A percentile compares a stretch with the other conserved stretches of the same genome.
Conservation (phyloP, 2,113 vertebrate genomes). For the Abramis brama region DNA sequence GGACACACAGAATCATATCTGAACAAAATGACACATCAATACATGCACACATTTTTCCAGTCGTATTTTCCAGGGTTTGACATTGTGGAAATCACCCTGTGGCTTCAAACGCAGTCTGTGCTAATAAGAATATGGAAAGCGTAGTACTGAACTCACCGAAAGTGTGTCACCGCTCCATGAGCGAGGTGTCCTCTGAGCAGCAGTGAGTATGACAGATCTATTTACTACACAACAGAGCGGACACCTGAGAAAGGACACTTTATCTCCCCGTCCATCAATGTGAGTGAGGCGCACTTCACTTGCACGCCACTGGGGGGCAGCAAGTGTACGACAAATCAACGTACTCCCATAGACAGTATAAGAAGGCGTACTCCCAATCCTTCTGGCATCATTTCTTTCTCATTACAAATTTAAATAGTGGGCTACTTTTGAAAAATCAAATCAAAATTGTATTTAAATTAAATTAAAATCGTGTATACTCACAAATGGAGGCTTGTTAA, state of each 20-base stretch:
- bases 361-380: background rate
- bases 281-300: constrained; percentile 5
- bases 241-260: constrained; percentile 40
- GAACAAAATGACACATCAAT: background rate
- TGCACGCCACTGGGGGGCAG: constrained; percentile 19
- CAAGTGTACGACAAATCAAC: background rate
- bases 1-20: background rate
- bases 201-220: constrained; percentile 22
- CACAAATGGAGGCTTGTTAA: too few relatives aligned
- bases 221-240: constrained; percentile 9
- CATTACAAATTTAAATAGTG: background rate
- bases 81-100: background rate
- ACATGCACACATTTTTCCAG: background rate
- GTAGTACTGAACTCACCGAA: constrained; percentile 42
- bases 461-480: background rate
- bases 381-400: background rate
- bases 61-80: background rate
- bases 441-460: background rate
- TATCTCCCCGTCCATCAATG: background rate
- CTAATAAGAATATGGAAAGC: background rate
- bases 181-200: constrained; percentile 36
- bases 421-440: background rate
- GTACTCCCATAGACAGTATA: too few relatives aligned
- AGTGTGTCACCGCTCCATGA: constrained; percentile 51
- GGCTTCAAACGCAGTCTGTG: background rate